phyloP scores from a whole-genome alignment of 2,797 vertebrate species.

The Loriculus beryllinus region DNA sequence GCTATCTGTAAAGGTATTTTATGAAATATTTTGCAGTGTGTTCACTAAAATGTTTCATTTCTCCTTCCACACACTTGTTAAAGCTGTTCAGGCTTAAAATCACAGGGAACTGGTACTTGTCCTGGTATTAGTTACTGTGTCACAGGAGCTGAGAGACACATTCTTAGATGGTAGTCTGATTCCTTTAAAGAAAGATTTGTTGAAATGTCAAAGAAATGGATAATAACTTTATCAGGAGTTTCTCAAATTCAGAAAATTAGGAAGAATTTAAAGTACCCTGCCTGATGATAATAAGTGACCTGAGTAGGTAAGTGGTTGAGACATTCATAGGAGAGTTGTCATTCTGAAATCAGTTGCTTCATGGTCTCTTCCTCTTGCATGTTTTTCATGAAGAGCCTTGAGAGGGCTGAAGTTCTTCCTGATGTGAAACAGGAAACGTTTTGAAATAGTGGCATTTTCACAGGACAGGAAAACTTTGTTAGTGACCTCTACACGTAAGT shows the following conservation, averaged over 20 bases:
- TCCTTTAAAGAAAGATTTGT: neutral
- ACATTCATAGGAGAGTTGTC: neutral
- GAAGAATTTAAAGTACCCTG: neutral
- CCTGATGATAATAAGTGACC: neutral
- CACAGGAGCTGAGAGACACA: neutral
- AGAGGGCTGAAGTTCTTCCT: slow-evolving; percentile 33
- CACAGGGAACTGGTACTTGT: neutral
- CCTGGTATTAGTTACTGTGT: neutral
- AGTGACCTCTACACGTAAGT: neutral
- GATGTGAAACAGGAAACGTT: slow-evolving; percentile 40
- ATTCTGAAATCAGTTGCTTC: neutral
- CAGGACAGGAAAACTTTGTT: slow-evolving; percentile 30
- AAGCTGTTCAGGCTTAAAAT: neutral
- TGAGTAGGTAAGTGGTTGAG: neutral
- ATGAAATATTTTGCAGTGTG: neutral
- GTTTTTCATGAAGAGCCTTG: neutral
- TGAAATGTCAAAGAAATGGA: neutral
- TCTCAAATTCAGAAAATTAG: neutral
- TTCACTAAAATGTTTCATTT: neutral
- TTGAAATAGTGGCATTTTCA: slow-evolving; percentile 42
- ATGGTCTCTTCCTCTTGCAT: neutral
- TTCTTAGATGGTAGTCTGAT: neutral
- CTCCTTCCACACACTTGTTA: neutral
- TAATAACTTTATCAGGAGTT: neutral
- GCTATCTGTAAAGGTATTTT: neutral